phyloP scores from a whole-genome alignment of 2,113 vertebrate genomes.

The Pygoscelis antarcticus region DNA sequence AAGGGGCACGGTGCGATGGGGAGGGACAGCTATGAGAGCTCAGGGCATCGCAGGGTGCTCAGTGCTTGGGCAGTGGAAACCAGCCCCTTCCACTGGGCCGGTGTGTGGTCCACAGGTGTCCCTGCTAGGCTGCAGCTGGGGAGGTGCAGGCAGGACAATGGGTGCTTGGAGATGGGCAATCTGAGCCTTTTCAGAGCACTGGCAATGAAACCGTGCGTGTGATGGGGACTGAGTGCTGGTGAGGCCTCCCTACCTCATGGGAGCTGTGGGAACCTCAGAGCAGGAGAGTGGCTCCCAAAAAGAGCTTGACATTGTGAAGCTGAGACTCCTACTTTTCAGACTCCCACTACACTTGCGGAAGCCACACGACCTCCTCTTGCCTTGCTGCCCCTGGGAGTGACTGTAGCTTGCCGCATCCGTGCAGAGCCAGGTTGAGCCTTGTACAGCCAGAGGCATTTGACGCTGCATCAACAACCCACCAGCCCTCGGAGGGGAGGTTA shows the following conservation, averaged over 20 bases:
- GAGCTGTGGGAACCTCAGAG: background rate
- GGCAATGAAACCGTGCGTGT: fast-evolving
- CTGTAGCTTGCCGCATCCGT: fast-evolving
- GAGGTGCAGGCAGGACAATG: background rate
- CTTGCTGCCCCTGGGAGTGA: background rate
- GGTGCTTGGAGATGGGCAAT: background rate
- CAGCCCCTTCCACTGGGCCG: background rate
- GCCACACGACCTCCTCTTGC: fast-evolving
- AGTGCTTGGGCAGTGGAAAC: background rate
- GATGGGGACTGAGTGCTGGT: background rate
- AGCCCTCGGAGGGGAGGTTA: fast-evolving
- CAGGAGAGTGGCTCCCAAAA: background rate
- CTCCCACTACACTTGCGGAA: background rate
- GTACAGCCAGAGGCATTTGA: background rate
- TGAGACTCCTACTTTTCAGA: background rate
- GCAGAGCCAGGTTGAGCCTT: background rate
- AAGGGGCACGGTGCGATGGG: fast-evolving
- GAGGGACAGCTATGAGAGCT: background rate
- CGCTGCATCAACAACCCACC: background rate
- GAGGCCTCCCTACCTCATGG: background rate
- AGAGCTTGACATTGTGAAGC: background rate
- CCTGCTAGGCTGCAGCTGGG: background rate
- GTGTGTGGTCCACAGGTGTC: background rate
- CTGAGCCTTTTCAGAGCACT: background rate
- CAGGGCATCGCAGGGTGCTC: background rate